These are phyloP conservation scores for Spilosoma lubricipeda DNA, from an alignment of 2,888 invertebrate species.

Conservation along the genomic window DNA sequence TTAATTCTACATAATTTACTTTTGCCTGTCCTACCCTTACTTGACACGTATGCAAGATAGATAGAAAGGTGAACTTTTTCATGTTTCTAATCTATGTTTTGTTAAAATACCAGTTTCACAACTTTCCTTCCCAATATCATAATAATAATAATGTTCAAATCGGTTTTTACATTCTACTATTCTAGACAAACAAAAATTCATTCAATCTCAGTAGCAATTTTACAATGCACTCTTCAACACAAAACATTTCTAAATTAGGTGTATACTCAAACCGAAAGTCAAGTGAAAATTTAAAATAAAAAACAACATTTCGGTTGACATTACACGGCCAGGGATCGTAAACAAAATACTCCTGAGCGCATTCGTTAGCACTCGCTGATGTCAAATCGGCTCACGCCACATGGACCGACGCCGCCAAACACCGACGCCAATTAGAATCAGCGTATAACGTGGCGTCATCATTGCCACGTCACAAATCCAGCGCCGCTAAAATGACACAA, in stretches of 20 bases:
- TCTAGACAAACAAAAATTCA: neutral
- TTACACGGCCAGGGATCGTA: slow-evolving; percentile 37
- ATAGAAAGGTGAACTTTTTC: neutral
- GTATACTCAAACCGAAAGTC: neutral
- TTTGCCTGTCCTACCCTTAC: neutral
- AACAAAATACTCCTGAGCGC: slow-evolving; percentile 62
- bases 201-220: no score
- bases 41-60: neutral
- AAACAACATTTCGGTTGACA: slow-evolving; percentile 14
- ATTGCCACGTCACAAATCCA: slow-evolving; percentile 45
- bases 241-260: neutral
- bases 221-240: neutral
- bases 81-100: neutral
- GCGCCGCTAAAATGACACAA: slow-evolving; percentile 48
- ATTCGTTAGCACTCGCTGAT: slow-evolving; percentile 52
- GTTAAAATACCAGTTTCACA: neutral
- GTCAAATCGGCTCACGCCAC: slow-evolving; percentile 49
- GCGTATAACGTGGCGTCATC: slow-evolving; percentile 63
- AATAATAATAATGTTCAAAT: neutral
- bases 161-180: neutral
- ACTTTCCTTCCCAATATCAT: neutral
- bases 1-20: neutral
- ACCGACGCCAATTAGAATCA: slow-evolving; percentile 76
- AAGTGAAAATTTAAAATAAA: neutral
- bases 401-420: slow-evolving; percentile 72